Evolutionary conservation across 2,113 vertebrate species (phyloP).

Genomic region (Spilogale gracilis): DNA sequence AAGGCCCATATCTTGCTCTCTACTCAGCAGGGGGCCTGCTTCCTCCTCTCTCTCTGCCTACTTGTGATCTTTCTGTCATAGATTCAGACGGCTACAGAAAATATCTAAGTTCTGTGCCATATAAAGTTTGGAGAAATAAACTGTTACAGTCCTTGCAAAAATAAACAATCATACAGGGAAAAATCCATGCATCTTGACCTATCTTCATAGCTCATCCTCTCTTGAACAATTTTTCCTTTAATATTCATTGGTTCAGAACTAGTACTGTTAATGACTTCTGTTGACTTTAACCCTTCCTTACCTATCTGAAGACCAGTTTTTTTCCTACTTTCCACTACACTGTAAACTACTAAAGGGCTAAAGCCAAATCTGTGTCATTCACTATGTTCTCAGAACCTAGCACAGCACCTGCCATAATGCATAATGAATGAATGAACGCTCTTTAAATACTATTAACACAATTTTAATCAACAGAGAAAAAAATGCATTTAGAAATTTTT

Average conservation of each 20-base stretch:
- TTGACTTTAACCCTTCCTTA: neutral
- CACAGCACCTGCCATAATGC: neutral
- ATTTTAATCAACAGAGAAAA: conserved; percentile 38
- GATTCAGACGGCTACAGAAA: neutral
- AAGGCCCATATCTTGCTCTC: too few relatives aligned
- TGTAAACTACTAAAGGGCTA: neutral
- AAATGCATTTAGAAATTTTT: conserved; percentile 47
- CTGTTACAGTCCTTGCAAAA: neutral
- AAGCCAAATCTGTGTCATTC: neutral
- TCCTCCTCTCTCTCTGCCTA: too few relatives aligned
- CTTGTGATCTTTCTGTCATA: neutral
- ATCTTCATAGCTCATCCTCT: neutral
- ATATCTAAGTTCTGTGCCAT: neutral
- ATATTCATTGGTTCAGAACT: neutral
- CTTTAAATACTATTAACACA: neutral
- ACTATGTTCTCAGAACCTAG: neutral
- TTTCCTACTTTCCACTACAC: neutral
- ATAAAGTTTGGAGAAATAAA: conserved; percentile 18
- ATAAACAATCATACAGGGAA: neutral
- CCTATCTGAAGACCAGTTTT: neutral
- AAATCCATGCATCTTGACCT: neutral
- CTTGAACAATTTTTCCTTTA: neutral
- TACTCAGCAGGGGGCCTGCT: too few relatives aligned
- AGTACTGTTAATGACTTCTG: neutral
- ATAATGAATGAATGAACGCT: neutral